phyloP scores from a whole-genome alignment of 1,140 invertebrate species.

The Saccostrea cuccullata region DNA sequence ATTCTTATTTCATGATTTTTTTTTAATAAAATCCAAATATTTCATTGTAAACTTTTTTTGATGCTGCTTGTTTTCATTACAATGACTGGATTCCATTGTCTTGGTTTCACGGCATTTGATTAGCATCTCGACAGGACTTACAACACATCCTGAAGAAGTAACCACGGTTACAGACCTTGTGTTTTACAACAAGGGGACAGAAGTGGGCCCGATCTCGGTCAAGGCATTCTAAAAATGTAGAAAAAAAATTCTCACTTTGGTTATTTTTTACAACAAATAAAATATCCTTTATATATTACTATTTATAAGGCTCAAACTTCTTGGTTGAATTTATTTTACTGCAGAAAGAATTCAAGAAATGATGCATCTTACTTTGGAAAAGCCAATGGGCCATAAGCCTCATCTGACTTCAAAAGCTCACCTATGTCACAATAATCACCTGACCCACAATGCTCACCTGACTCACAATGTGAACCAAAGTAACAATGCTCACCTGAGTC shows the following conservation, averaged over 20 bases:
- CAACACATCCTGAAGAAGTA: slow-evolving; percentile 74
- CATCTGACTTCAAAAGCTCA: too few species aligned
- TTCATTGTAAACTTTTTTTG: too few species aligned
- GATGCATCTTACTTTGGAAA: too few species aligned
- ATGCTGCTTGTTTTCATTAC: not conserved
- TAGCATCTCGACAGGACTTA: slow-evolving; percentile 61
- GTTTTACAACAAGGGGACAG: slow-evolving; percentile 72
- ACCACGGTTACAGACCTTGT: slow-evolving; percentile 67
- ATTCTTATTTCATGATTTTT: too few species aligned
- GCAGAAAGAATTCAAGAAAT: too few species aligned
- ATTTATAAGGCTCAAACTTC: not conserved
- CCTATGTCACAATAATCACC: too few species aligned
- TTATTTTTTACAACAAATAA: too few species aligned
- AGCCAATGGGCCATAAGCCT: too few species aligned
- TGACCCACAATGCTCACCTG: too few species aligned
- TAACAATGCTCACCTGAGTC: too few species aligned
- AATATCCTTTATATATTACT: not conserved
- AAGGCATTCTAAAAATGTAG: slow-evolving; percentile 63
- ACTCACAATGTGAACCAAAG: too few species aligned
- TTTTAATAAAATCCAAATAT: too few species aligned
- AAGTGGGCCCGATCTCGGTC: slow-evolving; percentile 71
- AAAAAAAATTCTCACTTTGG: not conserved
- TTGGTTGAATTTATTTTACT: not conserved
- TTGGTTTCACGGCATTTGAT: slow-evolving; percentile 1
- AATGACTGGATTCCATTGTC: not conserved